Evolutionary conservation across 1,140 invertebrate species (phyloP).

Genomic region (Polyergus mexicanus): DNA sequence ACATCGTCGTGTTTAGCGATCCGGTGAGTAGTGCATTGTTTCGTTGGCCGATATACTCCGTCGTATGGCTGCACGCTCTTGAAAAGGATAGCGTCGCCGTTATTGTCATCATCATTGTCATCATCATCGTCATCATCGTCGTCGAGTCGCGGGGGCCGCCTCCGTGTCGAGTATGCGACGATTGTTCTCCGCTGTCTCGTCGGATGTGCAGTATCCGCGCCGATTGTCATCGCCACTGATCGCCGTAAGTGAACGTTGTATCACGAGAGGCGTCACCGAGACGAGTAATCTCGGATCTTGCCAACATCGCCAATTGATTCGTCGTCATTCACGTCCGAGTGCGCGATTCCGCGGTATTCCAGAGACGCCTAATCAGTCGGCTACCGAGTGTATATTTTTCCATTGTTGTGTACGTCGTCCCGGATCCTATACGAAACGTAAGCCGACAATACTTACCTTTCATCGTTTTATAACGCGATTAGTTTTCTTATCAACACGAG

Average conservation of each 20-base stretch:
- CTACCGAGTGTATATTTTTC: not conserved
- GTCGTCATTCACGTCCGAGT: slow-evolving; percentile 4
- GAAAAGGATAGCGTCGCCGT: slow-evolving; percentile 34
- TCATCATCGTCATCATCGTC: not conserved
- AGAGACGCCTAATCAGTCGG: not conserved
- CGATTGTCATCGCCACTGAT: slow-evolving; percentile 9
- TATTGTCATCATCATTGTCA: not conserved
- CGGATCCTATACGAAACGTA: slow-evolving; percentile 53
- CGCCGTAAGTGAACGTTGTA: slow-evolving; percentile 6
- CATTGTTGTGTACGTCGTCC: slow-evolving; percentile 40
- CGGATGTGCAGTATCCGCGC: not conserved
- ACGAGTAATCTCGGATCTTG: slow-evolving; percentile 18
- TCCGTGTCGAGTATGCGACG: slow-evolving; percentile 7
- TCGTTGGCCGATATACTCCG: not conserved
- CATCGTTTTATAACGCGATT: not conserved
- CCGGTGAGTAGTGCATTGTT: slow-evolving; percentile 57
- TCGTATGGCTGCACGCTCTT: slow-evolving; percentile 60
- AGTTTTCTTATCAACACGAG: not conserved
- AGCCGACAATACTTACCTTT: slow-evolving; percentile 2
- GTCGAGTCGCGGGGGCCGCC: not conserved
- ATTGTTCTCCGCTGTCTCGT: not conserved
- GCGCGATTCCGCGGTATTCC: not conserved
- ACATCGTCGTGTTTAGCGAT: slow-evolving; percentile 53
- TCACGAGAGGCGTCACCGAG: slow-evolving; percentile 50
- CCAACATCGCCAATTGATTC: slow-evolving; percentile 18